Percentiles rank a stretch among this genome's conserved stretches.
Conservation (phyloP, 2,888 invertebrate genomes). For the Odontomyia ornata region DNA sequence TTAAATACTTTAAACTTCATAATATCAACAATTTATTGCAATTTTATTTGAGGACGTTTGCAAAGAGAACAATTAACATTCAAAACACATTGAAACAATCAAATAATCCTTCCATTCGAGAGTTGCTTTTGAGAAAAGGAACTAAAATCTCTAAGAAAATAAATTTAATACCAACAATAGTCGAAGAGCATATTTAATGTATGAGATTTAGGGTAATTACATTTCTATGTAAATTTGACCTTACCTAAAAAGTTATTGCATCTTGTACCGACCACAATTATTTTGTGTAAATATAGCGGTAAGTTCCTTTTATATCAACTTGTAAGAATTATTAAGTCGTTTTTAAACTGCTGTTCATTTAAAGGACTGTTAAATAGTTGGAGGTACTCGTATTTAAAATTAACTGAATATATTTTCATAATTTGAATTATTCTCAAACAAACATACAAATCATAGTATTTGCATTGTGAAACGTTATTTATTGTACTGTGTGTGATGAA, state of each 20-base stretch:
- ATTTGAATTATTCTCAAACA: neutral
- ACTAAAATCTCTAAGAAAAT: neutral
- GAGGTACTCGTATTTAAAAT: neutral
- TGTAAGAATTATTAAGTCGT: neutral
- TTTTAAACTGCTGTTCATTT: no score
- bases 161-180: neutral
- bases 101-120: neutral
- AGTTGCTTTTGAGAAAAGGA: neutral
- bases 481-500: no score
- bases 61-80: constrained; percentile 17
- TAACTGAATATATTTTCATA: neutral
- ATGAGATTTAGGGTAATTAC: constrained; percentile 27
- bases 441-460: no score
- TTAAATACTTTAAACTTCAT: neutral
- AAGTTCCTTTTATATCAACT: neutral
- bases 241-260: neutral
- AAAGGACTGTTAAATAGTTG: neutral
- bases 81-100: constrained; percentile 1
- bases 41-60: constrained; percentile 12
- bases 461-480: no score
- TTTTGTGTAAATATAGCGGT: neutral
- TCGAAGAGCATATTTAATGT: neutral
- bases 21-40: constrained; percentile 21
- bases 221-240: constrained; percentile 39
- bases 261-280: neutral